Evolutionary conservation across 2,113 vertebrate genomes (phyloP).

Genomic region (Pelobates fuscus): DNA sequence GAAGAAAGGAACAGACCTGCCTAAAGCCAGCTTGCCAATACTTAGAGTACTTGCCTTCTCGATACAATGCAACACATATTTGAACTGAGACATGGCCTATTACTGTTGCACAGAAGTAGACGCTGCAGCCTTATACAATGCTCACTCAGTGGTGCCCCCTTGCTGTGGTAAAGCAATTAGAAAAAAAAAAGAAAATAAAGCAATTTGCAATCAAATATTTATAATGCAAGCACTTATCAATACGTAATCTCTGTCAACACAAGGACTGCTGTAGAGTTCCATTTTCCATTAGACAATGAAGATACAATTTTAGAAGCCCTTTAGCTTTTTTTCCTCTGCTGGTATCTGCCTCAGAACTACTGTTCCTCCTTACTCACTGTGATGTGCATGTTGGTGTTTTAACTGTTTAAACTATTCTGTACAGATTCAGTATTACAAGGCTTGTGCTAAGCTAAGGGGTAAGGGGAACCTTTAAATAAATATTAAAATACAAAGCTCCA

Average conservation of each 20-base stretch:
- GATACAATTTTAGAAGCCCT: background rate
- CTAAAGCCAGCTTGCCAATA: constrained; percentile 16
- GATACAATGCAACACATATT: background rate
- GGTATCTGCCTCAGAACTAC: constrained; percentile 3
- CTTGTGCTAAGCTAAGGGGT: background rate
- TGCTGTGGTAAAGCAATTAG: background rate
- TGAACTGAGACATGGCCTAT: too few species aligned
- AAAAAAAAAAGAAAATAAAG: background rate
- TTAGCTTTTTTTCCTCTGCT: constrained; percentile 2
- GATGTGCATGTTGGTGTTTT: constrained; percentile 37
- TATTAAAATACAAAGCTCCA: too few species aligned
- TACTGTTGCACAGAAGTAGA: background rate
- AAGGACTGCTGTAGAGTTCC: background rate
- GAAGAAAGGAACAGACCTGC: background rate
- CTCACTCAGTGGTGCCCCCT: background rate
- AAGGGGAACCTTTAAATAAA: background rate
- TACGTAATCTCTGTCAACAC: background rate
- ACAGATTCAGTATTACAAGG: constrained; percentile 39
- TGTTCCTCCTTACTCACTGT: constrained; percentile 7
- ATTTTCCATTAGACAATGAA: background rate
- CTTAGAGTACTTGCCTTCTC: constrained; percentile 8
- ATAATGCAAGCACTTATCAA: background rate
- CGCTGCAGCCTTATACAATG: background rate
- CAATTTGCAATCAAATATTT: too few species aligned
- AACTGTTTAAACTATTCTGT: background rate